Conservation (phyloP, 2,888 invertebrate species). For the Protodeltote pygarga region DNA sequence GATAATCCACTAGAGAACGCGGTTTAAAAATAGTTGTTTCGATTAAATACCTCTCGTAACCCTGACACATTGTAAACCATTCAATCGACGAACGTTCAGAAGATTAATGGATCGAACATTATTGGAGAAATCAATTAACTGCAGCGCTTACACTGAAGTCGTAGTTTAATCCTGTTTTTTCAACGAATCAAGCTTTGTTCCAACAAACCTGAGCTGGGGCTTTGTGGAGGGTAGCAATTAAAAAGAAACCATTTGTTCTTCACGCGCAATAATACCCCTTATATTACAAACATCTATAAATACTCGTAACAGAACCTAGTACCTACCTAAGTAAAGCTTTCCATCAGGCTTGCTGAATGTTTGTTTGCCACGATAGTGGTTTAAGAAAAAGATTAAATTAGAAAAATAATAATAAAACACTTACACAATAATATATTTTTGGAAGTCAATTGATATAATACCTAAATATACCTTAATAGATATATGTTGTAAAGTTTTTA, state of each 20-base stretch:
- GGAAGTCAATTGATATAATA: too few relatives aligned
- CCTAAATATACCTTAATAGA: too few relatives aligned
- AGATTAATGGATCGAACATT: conserved; percentile 35
- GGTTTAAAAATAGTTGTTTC: conserved; percentile 30
- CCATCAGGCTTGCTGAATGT: too few relatives aligned
- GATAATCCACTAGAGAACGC: conserved; percentile 5
- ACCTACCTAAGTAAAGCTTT: too few relatives aligned
- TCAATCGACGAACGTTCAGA: conserved; percentile 24
- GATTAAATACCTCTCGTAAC: conserved; percentile 30
- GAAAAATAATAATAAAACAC: too few relatives aligned
- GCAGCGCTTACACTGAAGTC: conserved; percentile 6
- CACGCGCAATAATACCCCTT: not conserved
- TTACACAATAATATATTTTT: too few relatives aligned
- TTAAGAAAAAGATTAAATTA: too few relatives aligned
- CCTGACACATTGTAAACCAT: conserved; percentile 40
- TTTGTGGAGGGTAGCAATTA: not conserved
- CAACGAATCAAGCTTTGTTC: conserved; percentile 11
- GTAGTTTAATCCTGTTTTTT: conserved; percentile 16
- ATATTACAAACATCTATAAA: too few relatives aligned
- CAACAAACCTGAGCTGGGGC: not conserved
- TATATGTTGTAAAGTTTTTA: too few relatives aligned
- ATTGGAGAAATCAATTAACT: conserved; percentile 34
- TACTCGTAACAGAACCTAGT: too few relatives aligned
- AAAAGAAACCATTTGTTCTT: not conserved
- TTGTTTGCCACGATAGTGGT: too few relatives aligned